Evolutionary conservation across 1,140 invertebrate species (phyloP), one percentile per base, ranked within the genome.

Genomic region (Cydia strobilella): DNA sequence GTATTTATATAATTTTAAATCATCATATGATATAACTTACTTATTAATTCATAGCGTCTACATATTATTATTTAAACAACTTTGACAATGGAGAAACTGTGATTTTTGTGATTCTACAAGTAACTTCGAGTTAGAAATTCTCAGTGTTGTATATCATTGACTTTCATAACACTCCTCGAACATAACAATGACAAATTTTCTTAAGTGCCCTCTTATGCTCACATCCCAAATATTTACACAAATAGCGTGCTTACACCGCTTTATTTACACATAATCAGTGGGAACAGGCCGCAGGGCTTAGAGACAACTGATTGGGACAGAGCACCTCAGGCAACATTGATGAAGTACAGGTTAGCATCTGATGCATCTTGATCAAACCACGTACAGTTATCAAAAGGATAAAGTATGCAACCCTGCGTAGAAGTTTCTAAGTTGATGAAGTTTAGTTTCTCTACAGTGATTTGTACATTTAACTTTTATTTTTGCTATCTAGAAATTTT

Each of bases 131-230:
- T 59, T 12, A 59, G 31, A 42, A 9, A 39, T 18, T 69, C 65
- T 69, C n/a, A 66, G 25, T 23, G 23, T 65, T 31, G 31, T 25
- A 39, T 35, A 42, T 42, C 42, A 63, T 72, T 71, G 48, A 73
- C 72, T 76, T 76, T 76, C 73, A 74, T 75, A 77, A 59, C 72
- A 76, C 66, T 78, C 18, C 72, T 51, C 18, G 81, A 83, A 84
- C 80, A 86, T 75, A 83, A 89, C 83, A 88, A 84, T 84, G 81
- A 89, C 82, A 84, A 75, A 69, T 31, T 69, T 76, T 76, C 82
- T 83, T 88, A 87, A 91, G 89, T 89, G 86, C 80, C 79, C 82
- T 87, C 84, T 90, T 90, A 82, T 87, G 80, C 82, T 88, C 80
- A 81, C 76, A 73, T 65, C 74, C 78, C 82, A 87, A 90, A 91